Evolutionary conservation across 35 echinoderm and acorn worm genomes (phyloP).

Genomic region (Lytechinus pictus): DNA sequence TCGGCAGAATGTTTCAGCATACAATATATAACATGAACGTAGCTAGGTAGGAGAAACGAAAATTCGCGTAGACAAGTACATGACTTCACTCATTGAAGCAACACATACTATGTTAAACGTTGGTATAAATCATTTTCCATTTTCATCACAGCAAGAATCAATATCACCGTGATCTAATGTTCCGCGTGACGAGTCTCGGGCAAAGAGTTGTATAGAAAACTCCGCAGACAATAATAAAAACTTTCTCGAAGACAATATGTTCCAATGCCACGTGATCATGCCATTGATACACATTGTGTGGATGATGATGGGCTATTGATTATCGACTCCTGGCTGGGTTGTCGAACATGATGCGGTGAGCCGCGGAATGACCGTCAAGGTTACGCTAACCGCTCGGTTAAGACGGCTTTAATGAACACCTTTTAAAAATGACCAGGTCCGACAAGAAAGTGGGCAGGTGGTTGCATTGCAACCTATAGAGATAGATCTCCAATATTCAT

Average conservation of each 20-base stretch:
- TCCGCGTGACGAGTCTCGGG: not conserved
- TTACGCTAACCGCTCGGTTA: not conserved
- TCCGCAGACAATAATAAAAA: not conserved
- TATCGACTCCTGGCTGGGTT: not conserved
- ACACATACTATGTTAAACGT: not conserved
- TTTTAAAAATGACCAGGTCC: not conserved
- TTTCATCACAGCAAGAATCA: not conserved
- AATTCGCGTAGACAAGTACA: not conserved
- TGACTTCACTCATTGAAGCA: not conserved
- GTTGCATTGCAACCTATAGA: not conserved
- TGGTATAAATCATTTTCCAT: not conserved
- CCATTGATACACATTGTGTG: not conserved
- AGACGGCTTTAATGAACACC: not conserved
- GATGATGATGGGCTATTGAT: not conserved
- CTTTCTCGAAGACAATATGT: not conserved
- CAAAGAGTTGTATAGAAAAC: not conserved
- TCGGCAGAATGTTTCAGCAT: not conserved
- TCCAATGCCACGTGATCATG: not conserved
- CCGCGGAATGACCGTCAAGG: not conserved
- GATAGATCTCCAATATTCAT: not conserved
- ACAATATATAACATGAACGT: not conserved
- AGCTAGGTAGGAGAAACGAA: not conserved
- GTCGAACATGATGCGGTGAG: not conserved
- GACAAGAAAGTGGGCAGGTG: not conserved
- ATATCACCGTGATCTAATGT: slow-evolving; percentile 1